These are phyloP conservation scores for Pterocles gutturalis DNA, from an alignment of 2,113 vertebrate genomes.

Conservation along the genomic window DNA sequence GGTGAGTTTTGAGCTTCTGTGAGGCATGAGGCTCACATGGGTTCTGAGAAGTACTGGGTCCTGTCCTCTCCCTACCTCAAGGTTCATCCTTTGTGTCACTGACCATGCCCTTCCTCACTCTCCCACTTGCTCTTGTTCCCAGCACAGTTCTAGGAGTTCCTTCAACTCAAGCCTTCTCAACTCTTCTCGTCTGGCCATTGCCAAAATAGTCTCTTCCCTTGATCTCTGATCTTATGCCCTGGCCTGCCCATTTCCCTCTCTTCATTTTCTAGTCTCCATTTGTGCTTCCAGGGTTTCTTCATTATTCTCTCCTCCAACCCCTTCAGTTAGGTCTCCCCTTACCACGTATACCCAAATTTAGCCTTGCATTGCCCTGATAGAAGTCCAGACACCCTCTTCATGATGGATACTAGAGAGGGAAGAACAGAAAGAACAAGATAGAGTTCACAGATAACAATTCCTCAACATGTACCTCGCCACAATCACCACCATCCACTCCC, in stretches of 20 bases:
- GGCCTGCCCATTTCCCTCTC: neutral
- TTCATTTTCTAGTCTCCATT: neutral
- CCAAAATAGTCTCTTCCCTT: neutral
- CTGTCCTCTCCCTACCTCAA: neutral
- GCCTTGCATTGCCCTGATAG: neutral
- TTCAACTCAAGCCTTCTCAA: neutral
- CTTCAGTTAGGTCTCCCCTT: neutral
- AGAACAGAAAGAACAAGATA: neutral
- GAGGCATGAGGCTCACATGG: neutral
- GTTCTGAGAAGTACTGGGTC: neutral
- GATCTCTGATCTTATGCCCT: neutral
- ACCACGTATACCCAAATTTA: neutral
- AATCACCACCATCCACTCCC: neutral
- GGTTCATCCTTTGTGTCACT: neutral
- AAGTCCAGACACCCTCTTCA: neutral
- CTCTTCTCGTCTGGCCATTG: neutral
- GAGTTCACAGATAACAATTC: neutral
- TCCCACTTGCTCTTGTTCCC: neutral
- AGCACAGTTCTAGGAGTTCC: neutral
- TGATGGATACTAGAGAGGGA: neutral
- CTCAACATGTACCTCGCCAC: fast-evolving
- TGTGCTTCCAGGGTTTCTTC: neutral
- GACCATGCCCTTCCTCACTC: neutral
- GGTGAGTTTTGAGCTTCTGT: neutral
- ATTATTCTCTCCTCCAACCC: neutral